Evolutionary conservation across 92 coral and sea anemone genomes (phyloP), one percentile per base, ranked within the genome.

Genomic region (Porites evermanni): DNA sequence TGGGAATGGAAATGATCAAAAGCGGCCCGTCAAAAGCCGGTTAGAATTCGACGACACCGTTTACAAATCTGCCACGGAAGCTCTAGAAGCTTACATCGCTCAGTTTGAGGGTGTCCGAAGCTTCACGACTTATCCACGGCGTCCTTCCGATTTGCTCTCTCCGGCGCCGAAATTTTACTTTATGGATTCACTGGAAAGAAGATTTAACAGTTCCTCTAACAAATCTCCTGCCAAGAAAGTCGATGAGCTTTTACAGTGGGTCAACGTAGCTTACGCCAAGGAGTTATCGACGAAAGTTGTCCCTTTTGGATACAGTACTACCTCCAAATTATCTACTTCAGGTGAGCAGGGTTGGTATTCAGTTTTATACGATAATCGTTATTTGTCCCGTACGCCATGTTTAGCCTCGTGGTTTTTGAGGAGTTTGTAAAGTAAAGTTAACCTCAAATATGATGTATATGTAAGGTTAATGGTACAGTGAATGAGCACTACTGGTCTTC

Each of bases 221-320:
- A 94, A 86, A 83, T 89, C 94, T 51, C 91, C 96, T 24, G 94
- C 91, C 2, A 89, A 87, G 47, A 97, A 92, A 87, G 97, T 88
- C 11, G 99, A 97, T 58, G 94, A 97, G 76, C 88, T 97, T 7
- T 85, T 97, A 64, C 84, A 88, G 61, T 97, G 99, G 99, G 98
- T 97, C 17, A 97, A 97, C 75, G 88, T 83, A 59, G 85, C 98
- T 12, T 97, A 97, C 73, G 78, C 95, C 17, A 94, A 93, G 78
- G 95, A 95, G 73, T 89, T 97, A 61, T 91, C 88, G 13, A 91
- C 94, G 32, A 88, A 79, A 80, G 94, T 97, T 23, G 85, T 92
- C 67, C 97, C 99, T 12, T 97, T 87, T 82, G 99, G 99, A 61
- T 72, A 67, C 82, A 56, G 75, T n/a, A 77, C 92, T 2, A 86